These are phyloP conservation scores for Caranx melampygus DNA, from an alignment of 2,113 vertebrate species.

Conservation along the genomic window DNA sequence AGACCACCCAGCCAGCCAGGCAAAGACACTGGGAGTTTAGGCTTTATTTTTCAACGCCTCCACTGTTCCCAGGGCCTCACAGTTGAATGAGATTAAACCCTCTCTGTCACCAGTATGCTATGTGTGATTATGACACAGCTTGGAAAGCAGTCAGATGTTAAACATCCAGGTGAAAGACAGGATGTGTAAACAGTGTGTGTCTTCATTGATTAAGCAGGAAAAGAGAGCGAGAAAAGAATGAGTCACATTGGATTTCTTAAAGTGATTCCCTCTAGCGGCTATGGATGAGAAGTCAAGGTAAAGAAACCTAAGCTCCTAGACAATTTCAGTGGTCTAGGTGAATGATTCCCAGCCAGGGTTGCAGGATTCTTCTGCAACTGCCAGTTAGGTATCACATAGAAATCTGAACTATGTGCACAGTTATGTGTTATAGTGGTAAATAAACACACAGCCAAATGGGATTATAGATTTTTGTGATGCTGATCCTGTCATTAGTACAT, in stretches of 20 bases:
- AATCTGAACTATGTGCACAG: background rate
- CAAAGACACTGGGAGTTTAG: slow-evolving; percentile 45
- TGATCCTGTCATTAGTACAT: too few relatives aligned
- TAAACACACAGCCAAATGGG: background rate
- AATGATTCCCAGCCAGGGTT: background rate
- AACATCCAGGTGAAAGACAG: slow-evolving; percentile 61
- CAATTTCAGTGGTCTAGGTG: background rate
- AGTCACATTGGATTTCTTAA: slow-evolving; percentile 48
- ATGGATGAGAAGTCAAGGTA: slow-evolving; percentile 38
- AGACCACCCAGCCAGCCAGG: slow-evolving; percentile 79
- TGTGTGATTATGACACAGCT: slow-evolving; percentile 50
- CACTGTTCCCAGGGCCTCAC: slow-evolving; percentile 67
- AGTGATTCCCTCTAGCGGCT: slow-evolving; percentile 62
- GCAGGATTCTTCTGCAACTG: background rate
- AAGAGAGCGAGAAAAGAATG: slow-evolving; percentile 15
- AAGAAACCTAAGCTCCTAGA: background rate
- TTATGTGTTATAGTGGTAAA: background rate
- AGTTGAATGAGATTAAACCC: slow-evolving; percentile 68
- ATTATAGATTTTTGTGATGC: too few relatives aligned
- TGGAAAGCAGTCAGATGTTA: slow-evolving; percentile 36
- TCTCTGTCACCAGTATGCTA: slow-evolving; percentile 54
- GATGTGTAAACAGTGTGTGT: slow-evolving; percentile 39
- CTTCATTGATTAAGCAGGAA: slow-evolving; percentile 24
- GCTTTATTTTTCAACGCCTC: slow-evolving; percentile 76
- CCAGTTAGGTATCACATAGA: background rate